Evolutionary conservation across 2,113 vertebrate genomes (phyloP), one percentile per base, ranked within the genome.

Genomic region (Antigone vipio): DNA sequence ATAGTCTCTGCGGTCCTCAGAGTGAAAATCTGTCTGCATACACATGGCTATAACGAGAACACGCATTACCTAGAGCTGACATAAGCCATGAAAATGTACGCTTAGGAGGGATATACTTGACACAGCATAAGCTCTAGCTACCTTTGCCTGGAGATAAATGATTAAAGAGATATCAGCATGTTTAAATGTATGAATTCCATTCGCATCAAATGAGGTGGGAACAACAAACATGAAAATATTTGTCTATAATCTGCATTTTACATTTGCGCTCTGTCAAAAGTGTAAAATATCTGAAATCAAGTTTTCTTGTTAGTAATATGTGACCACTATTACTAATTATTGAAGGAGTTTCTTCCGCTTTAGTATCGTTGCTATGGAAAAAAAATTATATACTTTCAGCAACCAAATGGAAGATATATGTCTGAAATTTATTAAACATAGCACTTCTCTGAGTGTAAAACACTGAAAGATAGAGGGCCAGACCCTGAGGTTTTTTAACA

Each of bases 171-270:
- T 64, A 82, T 11, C 29, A 83, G 4, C n/a, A 62, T 53, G 20
- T 80, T 86, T 55, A 85, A 71, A 88, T 34, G 6, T 45, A 35
- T 80, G 73, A 55, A 40, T 88, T 78, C 10, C 42, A 75, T 27
- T 88, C 0, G 0, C 8, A 45, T 91, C 17, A 73, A 75, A 55
- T 68, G 34, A 64, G 44, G 14, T 62, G 26, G 18, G 32, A 79
- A 80, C 9, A 77, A 83, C 17, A 74, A 71, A 44, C 19, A 45
- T 17, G 40, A 89, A 88, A 92, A 85, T 94, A 84, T 92, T 80
- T 88, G 55, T 72, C 26, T 55, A 68, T 21, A 56, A 15, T 90
- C 44, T 86, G 29, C n/a, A 22, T 74, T 88, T 83, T 77, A 29
- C 18, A 1, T 62, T 67, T 63, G 9, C 1, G 0, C 29, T 69